phyloP scores from a whole-genome alignment of 1,140 invertebrate genomes.

The Ladona fulva region DNA sequence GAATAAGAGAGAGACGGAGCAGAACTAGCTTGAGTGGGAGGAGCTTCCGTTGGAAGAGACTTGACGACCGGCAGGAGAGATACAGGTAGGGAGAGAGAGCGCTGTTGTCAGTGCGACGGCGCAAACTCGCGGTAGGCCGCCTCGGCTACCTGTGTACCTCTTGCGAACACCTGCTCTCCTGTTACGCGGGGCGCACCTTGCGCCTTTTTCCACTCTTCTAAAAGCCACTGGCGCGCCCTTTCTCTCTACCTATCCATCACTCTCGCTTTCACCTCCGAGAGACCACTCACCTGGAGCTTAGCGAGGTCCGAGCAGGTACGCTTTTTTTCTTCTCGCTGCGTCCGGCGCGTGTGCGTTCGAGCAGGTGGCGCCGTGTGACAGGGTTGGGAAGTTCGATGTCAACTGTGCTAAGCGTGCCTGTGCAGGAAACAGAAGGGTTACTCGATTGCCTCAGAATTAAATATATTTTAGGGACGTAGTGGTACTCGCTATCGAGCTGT shows the following conservation, averaged over 20 bases:
- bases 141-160: not conserved
- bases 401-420: too few relatives aligned
- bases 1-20: not conserved
- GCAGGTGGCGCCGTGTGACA: too few relatives aligned
- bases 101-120: not conserved
- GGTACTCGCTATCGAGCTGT: too few relatives aligned
- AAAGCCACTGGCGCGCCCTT: slow-evolving; percentile 28
- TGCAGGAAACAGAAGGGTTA: too few relatives aligned
- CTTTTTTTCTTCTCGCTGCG: too few relatives aligned
- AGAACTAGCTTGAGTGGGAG: not conserved
- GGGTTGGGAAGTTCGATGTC: too few relatives aligned
- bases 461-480: too few relatives aligned
- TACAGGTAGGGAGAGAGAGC: not conserved
- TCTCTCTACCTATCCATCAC: slow-evolving; percentile 13
- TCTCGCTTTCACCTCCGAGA: slow-evolving; percentile 8
- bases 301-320: too few relatives aligned
- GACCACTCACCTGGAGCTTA: too few relatives aligned
- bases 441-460: too few relatives aligned
- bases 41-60: not conserved
- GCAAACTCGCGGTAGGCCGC: not conserved
- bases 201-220: slow-evolving; percentile 4
- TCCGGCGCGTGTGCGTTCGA: too few relatives aligned
- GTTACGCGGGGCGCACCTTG: not conserved
- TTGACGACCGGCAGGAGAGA: too few relatives aligned
- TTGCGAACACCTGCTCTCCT: not conserved